Evolutionary conservation across 2,113 vertebrate genomes (phyloP).

Genomic region (Garra rufa): DNA sequence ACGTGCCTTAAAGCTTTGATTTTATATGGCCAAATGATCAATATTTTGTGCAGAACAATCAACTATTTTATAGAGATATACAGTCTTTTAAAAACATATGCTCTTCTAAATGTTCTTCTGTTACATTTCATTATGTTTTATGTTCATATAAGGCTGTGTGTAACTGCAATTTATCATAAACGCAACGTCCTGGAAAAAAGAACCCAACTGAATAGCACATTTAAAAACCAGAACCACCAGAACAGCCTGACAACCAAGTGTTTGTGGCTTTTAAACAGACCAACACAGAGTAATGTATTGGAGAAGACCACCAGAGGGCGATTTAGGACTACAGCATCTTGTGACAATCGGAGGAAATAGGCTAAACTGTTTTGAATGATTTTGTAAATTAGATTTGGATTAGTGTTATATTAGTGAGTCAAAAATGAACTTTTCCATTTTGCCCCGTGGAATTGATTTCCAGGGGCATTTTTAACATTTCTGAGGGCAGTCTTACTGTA

Average conservation of each 20-base stretch:
- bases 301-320: slow-evolving; percentile 6
- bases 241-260: not conserved
- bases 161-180: not conserved
- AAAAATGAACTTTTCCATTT: no score
- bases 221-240: not conserved
- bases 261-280: not conserved
- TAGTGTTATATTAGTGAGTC: not conserved
- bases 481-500: no score
- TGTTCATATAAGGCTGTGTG: not conserved
- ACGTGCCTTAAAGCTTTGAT: slow-evolving; percentile 61
- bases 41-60: slow-evolving; percentile 16
- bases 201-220: not conserved
- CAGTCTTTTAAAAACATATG: not conserved
- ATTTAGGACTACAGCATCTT: not conserved
- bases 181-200: no score
- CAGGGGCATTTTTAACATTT: no score
- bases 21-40: slow-evolving; percentile 17
- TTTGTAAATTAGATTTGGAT: not conserved
- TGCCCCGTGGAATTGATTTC: no score
- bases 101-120: not conserved
- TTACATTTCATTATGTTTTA: not conserved
- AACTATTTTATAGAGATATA: not conserved
- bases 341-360: not conserved
- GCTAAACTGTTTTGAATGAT: not conserved
- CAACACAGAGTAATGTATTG: not conserved